Evolutionary conservation across 23 tunicate genomes (phyloP).

Genomic region (Aplidium turbinatum): DNA sequence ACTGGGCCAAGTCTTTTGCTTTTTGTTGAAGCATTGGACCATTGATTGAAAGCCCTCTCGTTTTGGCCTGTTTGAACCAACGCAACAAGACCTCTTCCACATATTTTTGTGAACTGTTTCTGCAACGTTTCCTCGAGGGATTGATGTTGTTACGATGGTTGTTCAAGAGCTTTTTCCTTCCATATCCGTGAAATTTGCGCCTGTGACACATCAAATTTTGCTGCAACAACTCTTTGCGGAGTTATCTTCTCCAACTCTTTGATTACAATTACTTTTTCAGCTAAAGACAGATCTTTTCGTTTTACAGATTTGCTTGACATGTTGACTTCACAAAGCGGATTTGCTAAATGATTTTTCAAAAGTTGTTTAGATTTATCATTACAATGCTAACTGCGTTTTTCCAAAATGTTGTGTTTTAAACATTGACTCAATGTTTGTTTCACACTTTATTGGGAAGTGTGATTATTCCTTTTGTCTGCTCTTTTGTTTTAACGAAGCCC

Average conservation of each 20-base stretch:
- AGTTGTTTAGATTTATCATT: too few relatives aligned
- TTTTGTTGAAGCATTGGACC: slow-evolving; percentile 41
- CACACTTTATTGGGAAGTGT: too few relatives aligned
- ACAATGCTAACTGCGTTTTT: too few relatives aligned
- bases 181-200: slow-evolving; percentile 25
- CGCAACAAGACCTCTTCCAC: slow-evolving; percentile 37
- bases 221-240: slow-evolving; percentile 19
- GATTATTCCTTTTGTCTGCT: too few relatives aligned
- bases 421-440: too few relatives aligned
- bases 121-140: slow-evolving; percentile 29
- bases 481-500: too few relatives aligned
- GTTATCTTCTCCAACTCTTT: slow-evolving; percentile 4
- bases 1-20: slow-evolving; percentile 22
- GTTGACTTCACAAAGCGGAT: background rate
- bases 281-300: background rate
- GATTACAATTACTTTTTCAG: slow-evolving; percentile 2
- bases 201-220: slow-evolving; percentile 13
- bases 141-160: slow-evolving; percentile 20
- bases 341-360: too few relatives aligned
- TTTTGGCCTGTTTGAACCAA: slow-evolving; percentile 39
- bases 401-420: too few relatives aligned
- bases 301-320: background rate
- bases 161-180: slow-evolving; percentile 24
- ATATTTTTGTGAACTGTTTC: slow-evolving; percentile 21
- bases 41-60: slow-evolving; percentile 21